phyloP scores from a whole-genome alignment of 2,113 vertebrate genomes.

The Hippocampus zosterae region DNA sequence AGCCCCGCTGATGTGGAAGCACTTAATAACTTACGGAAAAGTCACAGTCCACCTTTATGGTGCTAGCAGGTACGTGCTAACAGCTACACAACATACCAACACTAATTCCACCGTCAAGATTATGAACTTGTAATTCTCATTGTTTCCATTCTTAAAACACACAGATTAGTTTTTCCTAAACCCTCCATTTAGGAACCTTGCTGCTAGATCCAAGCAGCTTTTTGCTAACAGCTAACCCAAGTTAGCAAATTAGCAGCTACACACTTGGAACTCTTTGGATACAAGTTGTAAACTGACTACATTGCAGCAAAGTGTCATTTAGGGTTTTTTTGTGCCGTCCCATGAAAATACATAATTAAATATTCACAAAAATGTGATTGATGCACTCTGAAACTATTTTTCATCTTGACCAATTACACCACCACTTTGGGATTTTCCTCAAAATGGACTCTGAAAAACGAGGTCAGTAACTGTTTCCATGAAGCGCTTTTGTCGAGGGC shows the following conservation, averaged over 20 bases:
- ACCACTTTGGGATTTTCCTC: no score
- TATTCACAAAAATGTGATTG: no score
- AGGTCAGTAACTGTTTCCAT: not conserved
- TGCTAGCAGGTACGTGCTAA: not conserved
- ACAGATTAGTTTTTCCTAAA: not conserved
- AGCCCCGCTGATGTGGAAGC: conserved; percentile 8
- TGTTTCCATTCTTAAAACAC: not conserved
- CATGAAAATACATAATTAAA: no score
- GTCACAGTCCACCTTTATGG: conserved; percentile 5
- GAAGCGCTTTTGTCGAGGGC: not conserved
- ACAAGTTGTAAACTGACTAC: no score
- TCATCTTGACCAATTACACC: no score
- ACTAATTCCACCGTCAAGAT: not conserved
- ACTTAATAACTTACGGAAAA: conserved; percentile 8
- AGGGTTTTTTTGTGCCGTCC: no score
- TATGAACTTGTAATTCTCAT: not conserved
- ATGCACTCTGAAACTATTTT: no score
- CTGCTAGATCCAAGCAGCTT: not conserved
- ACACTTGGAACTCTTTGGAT: no score
- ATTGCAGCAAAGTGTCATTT: no score
- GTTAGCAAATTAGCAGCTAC: no score
- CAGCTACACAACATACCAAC: not conserved
- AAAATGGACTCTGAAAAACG: no score
- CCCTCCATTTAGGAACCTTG: not conserved
- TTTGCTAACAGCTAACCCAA: no score